A percentile compares a stretch with the other conserved stretches of the same genome.
phyloP scores from a whole-genome alignment of 2,888 invertebrate species.

The Morpho deidamia region DNA sequence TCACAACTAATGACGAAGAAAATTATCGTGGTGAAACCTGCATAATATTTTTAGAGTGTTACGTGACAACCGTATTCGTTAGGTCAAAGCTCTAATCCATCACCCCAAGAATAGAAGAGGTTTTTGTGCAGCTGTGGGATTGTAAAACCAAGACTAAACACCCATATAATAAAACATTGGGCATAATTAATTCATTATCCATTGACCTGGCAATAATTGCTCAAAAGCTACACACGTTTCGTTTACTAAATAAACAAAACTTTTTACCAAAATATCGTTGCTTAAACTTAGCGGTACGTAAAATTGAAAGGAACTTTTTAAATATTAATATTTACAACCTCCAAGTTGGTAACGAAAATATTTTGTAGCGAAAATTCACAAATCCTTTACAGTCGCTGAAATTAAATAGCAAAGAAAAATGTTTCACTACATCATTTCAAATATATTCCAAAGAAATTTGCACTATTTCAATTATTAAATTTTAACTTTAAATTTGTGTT shows the following conservation, averaged over 20 bases:
- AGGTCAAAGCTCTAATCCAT: too few relatives aligned
- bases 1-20: too few relatives aligned
- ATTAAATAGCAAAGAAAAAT: constrained; percentile 20
- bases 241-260: not conserved
- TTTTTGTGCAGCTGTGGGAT: too few relatives aligned
- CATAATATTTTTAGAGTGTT: too few relatives aligned
- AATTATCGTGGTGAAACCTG: too few relatives aligned
- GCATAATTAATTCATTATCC: too few relatives aligned
- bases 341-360: constrained; percentile 4
- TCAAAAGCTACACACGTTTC: not conserved
- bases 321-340: constrained; percentile 10
- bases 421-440: constrained; percentile 15
- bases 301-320: constrained; percentile 7
- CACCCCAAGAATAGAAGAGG: too few relatives aligned
- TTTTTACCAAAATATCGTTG: not conserved
- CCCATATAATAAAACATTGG: too few relatives aligned
- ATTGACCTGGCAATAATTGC: not conserved
- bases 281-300: not conserved
- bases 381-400: constrained; percentile 15
- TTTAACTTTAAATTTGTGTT: not conserved
- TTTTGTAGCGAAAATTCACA: constrained; percentile 17
- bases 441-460: constrained; percentile 19
- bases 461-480: constrained; percentile 13
- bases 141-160: too few relatives aligned
- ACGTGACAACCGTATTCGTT: too few relatives aligned